A percentile compares a stretch with the other conserved stretches of the same genome.
Evolutionary conservation across 2,797 vertebrate genomes (phyloP).

Genomic region (Sebastes iracundus): DNA sequence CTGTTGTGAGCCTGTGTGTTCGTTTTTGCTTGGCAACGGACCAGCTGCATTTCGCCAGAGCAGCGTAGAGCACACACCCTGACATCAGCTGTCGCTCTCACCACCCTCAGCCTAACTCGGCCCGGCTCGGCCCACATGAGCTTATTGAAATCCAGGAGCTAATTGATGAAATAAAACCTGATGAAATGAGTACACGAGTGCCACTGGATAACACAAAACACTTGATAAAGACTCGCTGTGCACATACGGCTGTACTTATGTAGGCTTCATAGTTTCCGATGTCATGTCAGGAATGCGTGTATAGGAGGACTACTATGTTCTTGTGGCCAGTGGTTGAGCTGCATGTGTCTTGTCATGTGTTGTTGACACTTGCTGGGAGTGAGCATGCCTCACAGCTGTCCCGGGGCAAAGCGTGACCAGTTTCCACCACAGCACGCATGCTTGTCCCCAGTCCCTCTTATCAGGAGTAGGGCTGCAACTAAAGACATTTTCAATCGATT

Average conservation of each 20-base stretch:
- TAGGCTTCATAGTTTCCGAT: background rate
- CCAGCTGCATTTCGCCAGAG: constrained; percentile 72
- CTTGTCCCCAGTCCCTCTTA: background rate
- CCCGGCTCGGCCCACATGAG: constrained; percentile 6
- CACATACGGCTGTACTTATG: background rate
- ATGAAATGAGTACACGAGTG: background rate
- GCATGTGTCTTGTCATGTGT: constrained; percentile 68
- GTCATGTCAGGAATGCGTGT: constrained; percentile 19
- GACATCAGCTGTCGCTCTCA: constrained; percentile 81
- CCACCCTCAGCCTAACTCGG: constrained; percentile 61
- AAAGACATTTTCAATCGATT: background rate
- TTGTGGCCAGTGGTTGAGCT: constrained; percentile 48
- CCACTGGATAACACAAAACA: background rate
- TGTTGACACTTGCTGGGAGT: constrained; percentile 62
- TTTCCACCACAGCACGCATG: constrained; percentile 48
- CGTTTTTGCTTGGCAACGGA: constrained; percentile 77
- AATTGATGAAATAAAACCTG: constrained; percentile 35
- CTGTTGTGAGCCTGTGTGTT: constrained; percentile 76
- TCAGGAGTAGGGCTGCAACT: background rate
- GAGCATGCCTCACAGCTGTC: constrained; percentile 54
- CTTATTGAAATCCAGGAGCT: constrained; percentile 35
- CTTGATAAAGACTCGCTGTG: background rate
- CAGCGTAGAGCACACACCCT: constrained; percentile 68
- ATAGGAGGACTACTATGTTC: constrained; percentile 25
- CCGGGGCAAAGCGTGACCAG: constrained; percentile 56